Base-by-base conservation (phyloP, 2,888 invertebrate genomes). In the Nemurella pictetii region DNA sequence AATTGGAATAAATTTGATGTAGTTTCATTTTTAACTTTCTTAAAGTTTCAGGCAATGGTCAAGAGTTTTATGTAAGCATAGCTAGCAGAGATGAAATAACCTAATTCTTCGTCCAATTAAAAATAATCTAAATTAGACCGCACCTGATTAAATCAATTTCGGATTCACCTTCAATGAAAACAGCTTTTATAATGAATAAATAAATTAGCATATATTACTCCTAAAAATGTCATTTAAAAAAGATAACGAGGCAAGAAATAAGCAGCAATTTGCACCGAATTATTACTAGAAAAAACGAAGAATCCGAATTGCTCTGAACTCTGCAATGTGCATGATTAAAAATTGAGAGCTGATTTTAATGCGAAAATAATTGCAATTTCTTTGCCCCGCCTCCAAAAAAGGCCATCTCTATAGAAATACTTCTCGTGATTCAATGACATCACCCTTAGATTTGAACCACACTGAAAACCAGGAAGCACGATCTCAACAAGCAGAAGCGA, bases 211-310 rank as follows among this genome's bases (percentile, higher is more conserved):
- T 75, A 75, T 12, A 28, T 28, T 75, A 75, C 27, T 75, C 25
- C 9, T 75, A 75, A 75, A 75, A 75, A 28, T 75, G 27, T 75
- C 75, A 75, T 29, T 75, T 29, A 75, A 75, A 75, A 75, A 75
- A 28, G 75, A 28, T 75, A 75, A 75, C 29, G 2, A 75, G 29
- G 75, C 29, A 75, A 55, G 55, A 55, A 55, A 55, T 32, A 55
- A 12, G 55, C 55, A 7, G 55, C 20, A 55, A 55, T 55, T 55
- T 55, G 55, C 55, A 55, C 55, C 55, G 55, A 55, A 55, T 55
- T 55, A 55, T 55, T 20, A 15, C 20, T 15, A 12, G 55, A 55
- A 55, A 55, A 55, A 55, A 55, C 55, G 20, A 20, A 20, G 1
- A 12, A 55, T 55, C 55, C 20, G 55, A 55, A 55, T 55, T 55